phyloP scores from a whole-genome alignment of 1,140 invertebrate species.

The Trichoplusia ni region DNA sequence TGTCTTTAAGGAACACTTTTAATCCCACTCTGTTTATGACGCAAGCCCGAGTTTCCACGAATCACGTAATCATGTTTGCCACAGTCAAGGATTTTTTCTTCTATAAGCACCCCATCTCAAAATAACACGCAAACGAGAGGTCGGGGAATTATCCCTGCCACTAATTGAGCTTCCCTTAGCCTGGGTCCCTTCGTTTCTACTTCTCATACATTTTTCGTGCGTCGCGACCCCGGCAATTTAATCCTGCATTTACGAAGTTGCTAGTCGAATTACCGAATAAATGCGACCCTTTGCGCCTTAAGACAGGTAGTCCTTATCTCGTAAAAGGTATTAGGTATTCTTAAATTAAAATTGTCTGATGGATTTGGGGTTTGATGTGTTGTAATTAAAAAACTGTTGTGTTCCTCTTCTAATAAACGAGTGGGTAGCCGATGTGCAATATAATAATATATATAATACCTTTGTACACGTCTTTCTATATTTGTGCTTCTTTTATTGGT shows the following conservation, averaged over 20 bases:
- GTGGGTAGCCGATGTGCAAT: too few species aligned
- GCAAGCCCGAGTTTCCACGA: background rate
- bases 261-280: constrained; percentile 27
- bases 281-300: constrained; percentile 28
- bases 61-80: constrained; percentile 12
- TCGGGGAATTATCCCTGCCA: constrained; percentile 26
- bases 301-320: constrained; percentile 29
- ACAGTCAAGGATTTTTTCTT: background rate
- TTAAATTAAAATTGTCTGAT: constrained; percentile 20
- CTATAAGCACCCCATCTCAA: constrained; percentile 17
- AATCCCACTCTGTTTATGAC: too few species aligned
- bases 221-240: constrained; percentile 40
- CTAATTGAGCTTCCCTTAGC: constrained; percentile 33
- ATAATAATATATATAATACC: too few species aligned
- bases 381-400: too few species aligned
- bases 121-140: constrained; percentile 32
- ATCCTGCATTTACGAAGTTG: constrained; percentile 42
- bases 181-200: background rate
- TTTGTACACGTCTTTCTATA: too few species aligned
- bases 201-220: constrained; percentile 46
- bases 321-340: constrained; percentile 26
- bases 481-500: too few species aligned
- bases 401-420: too few species aligned
- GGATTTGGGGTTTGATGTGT: constrained; percentile 7
- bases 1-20: too few species aligned